Evolutionary conservation across 2,113 vertebrate genomes (phyloP).

Genomic region (Perca flavescens): DNA sequence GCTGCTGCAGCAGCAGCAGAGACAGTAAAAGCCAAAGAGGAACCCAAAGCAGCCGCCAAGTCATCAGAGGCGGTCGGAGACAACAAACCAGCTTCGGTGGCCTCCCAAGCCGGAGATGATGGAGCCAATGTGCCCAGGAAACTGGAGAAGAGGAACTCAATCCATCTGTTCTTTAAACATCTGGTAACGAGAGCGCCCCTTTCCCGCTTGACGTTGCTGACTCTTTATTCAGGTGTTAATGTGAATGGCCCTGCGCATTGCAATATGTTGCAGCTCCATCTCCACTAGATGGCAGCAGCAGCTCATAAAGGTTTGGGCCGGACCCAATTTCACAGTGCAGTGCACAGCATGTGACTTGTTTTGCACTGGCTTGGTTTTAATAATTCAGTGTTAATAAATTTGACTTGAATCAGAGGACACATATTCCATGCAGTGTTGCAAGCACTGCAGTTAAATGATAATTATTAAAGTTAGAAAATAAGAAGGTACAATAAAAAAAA

Average conservation of each 20-base stretch:
- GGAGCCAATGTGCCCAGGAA: slow-evolving; percentile 80
- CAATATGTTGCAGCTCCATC: not conserved
- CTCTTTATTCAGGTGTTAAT: not conserved
- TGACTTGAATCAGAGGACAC: not conserved
- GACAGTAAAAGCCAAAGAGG: slow-evolving; percentile 81
- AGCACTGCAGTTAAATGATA: not conserved
- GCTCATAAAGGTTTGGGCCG: not conserved
- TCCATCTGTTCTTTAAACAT: slow-evolving; percentile 92
- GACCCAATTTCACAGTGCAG: not conserved
- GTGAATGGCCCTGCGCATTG: not conserved
- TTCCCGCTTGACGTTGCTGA: not conserved
- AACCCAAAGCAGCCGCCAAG: slow-evolving; percentile 80
- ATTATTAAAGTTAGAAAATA: not conserved
- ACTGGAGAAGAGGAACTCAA: slow-evolving; percentile 92
- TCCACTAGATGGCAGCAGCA: slow-evolving; percentile 81
- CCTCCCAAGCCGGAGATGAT: slow-evolving; percentile 81
- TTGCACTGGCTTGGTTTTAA: not conserved
- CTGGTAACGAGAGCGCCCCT: slow-evolving; percentile 83
- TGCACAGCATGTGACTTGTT: not conserved
- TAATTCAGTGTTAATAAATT: not conserved
- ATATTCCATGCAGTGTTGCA: not conserved
- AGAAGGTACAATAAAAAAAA: not conserved
- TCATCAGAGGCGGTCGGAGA: slow-evolving; percentile 69
- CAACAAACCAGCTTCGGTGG: slow-evolving; percentile 66
- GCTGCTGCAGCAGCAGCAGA: slow-evolving; percentile 40